phyloP scores from a whole-genome alignment of 2,888 invertebrate species.

The Parnassius mnemosyne region DNA sequence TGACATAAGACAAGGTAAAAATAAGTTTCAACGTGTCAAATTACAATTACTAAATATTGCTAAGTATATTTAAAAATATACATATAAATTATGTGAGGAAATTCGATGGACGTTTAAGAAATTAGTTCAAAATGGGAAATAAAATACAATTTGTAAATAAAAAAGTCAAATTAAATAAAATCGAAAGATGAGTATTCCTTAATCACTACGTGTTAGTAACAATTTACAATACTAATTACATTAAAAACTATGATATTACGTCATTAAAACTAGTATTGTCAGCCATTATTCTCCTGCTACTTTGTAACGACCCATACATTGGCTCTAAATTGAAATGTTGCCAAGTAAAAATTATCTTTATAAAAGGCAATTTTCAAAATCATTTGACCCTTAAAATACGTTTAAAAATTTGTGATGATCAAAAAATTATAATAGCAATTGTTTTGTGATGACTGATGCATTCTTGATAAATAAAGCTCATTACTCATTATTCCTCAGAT shows the following conservation, averaged over 20 bases:
- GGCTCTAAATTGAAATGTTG: constrained; percentile 33
- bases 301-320: constrained; percentile 46
- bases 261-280: constrained; percentile 51
- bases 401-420: background rate
- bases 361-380: too few relatives aligned
- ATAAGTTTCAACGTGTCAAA: too few relatives aligned
- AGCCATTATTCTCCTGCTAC: constrained; percentile 77
- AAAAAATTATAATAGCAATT: too few relatives aligned
- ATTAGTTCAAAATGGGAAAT: background rate
- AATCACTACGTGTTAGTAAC: constrained; percentile 28
- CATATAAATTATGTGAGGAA: too few relatives aligned
- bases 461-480: too few relatives aligned
- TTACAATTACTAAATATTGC: too few relatives aligned
- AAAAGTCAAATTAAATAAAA: constrained; percentile 12
- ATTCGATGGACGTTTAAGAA: background rate
- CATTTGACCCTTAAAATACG: too few relatives aligned
- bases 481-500: too few relatives aligned
- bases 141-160: background rate
- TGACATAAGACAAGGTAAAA: too few relatives aligned
- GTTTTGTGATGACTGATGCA: too few relatives aligned
- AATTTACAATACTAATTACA: constrained; percentile 22
- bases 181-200: constrained; percentile 40
- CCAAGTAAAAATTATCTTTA: background rate
- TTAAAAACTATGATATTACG: constrained; percentile 10
- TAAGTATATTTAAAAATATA: too few relatives aligned